Evolutionary conservation across 2,888 invertebrate genomes (phyloP).

Genomic region (Gortyna flavago): DNA sequence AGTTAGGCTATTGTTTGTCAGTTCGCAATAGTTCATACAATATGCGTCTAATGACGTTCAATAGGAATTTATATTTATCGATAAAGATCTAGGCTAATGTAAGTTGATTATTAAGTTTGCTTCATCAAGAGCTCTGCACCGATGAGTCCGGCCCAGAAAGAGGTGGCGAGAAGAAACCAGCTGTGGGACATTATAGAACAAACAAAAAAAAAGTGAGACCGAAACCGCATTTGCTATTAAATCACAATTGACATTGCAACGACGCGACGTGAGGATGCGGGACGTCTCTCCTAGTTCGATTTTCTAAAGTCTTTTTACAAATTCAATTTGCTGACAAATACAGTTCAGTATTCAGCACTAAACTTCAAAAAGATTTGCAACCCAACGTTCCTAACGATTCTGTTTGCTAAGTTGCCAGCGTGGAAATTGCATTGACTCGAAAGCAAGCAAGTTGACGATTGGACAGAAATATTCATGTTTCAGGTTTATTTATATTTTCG

Average conservation of each 20-base stretch:
- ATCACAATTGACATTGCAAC: background rate
- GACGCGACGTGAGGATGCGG: background rate
- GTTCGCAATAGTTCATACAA: background rate
- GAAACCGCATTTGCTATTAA: background rate
- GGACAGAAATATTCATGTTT: background rate
- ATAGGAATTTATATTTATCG: background rate
- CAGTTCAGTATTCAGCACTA: constrained; percentile 17
- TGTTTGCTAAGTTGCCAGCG: constrained; percentile 11
- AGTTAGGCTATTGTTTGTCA: background rate
- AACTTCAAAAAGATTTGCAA: constrained; percentile 28
- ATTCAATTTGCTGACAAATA: constrained; percentile 38
- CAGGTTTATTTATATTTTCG: background rate
- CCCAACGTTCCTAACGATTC: constrained; percentile 6
- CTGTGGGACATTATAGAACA: background rate
- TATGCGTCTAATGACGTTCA: background rate
- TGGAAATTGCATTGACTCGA: constrained; percentile 8
- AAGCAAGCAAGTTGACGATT: background rate
- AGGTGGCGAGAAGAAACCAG: background rate
- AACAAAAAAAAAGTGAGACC: background rate
- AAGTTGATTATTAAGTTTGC: background rate
- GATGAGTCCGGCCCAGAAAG: too few species aligned
- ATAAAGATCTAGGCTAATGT: background rate
- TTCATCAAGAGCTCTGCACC: too few species aligned
- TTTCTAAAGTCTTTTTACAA: constrained; percentile 29
- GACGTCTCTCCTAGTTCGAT: background rate